phyloP scores from a whole-genome alignment of 2,797 vertebrate genomes.

The Hippocampus kuda region DNA sequence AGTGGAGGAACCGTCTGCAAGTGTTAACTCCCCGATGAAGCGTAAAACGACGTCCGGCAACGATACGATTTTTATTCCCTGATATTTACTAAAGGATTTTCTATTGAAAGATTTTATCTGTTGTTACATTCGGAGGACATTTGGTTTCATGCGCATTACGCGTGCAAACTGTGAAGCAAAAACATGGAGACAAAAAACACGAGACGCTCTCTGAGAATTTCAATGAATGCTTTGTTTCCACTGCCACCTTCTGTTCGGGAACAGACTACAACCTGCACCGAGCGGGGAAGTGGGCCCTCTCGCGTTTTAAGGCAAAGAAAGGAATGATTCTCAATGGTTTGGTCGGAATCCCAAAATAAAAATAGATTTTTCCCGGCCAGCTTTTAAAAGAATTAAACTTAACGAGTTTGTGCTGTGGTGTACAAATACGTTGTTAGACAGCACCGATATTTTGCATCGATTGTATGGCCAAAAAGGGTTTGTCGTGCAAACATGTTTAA shows the following conservation, averaged over 20 bases:
- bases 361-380: not conserved
- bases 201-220: slow-evolving; percentile 30
- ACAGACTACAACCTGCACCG: not conserved
- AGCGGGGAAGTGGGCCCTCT: not conserved
- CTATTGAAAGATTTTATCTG: not conserved
- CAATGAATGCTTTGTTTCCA: slow-evolving; percentile 27
- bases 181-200: not conserved
- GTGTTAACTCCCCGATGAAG: not conserved
- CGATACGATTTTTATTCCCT: too few relatives aligned
- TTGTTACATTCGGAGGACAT: not conserved
- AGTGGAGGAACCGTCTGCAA: slow-evolving; percentile 24
- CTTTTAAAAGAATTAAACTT: not conserved
- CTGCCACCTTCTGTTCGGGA: slow-evolving; percentile 41
- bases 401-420: too few relatives aligned
- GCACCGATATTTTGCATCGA: too few relatives aligned
- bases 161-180: not conserved
- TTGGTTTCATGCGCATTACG: not conserved
- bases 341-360: too few relatives aligned
- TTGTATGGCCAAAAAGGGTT: too few relatives aligned
- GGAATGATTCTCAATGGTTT: not conserved
- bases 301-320: not conserved
- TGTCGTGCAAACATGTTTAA: too few relatives aligned
- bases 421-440: too few relatives aligned
- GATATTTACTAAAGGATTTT: not conserved
- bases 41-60: not conserved